Evolutionary conservation across 2,888 invertebrate genomes (phyloP), one percentile per base, ranked within the genome.

Genomic region (Pinctada fucata): DNA sequence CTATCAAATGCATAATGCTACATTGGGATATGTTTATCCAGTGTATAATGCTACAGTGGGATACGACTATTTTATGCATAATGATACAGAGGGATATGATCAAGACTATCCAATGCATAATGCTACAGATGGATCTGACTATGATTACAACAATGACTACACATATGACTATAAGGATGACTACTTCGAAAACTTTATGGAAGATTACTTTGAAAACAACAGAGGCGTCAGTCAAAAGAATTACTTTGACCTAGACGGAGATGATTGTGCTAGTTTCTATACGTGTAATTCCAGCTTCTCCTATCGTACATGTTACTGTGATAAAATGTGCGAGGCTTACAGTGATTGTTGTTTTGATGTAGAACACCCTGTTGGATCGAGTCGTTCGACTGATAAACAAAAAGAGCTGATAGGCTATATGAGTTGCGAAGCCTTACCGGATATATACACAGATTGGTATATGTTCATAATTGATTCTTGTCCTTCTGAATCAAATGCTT

Each of bases 261-360:
- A 58, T 6, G 58, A 58, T 58, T 58, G 58, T 13, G 1, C 6
- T 10, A 58, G 13, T 10, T 6, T 58, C 8, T 13, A 58, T 10
- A 58, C 58, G 58, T 58, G 58, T 58, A 58, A 58, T 13, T 58
- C 58, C 8, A 13, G 58, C 13, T 31, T 31, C 31, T 31, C 31
- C 31, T 10, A 13, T 58, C 8, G 6, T 16, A 69, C 50, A 31
- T 75, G 75, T 63, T 45, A 49, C 8, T 78, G 78, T 63, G 78
- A 78, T 64, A 47, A 16, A 52, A 4, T 13, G n/a, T 78, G 78
- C 50, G 6, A 16, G 10, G 10, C 45, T 48, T 78, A 73, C 45
- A 16, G 50, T 3, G 78, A 78, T 49, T 78, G 78, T 16, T 78
- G 78, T 67, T 50, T n/a, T 64, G 49, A 48, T 8, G 48, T n/a